Percentiles rank a stretch among this genome's conserved stretches.
Conservation (phyloP, 2,888 invertebrate genomes). For the Trisateles emortualis region DNA sequence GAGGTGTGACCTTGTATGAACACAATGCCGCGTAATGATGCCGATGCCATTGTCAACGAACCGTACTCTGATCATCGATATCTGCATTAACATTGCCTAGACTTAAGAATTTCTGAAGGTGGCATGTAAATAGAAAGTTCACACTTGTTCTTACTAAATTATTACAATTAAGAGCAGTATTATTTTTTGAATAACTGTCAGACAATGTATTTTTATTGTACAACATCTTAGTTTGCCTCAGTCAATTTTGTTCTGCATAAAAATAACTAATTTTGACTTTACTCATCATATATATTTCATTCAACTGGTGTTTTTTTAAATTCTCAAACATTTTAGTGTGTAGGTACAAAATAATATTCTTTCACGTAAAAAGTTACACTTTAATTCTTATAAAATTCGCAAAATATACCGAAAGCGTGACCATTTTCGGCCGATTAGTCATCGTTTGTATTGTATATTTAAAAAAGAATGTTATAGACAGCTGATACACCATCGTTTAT, state of each 20-base stretch:
- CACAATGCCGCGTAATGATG: conserved; percentile 62
- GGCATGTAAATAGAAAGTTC: conserved; percentile 4
- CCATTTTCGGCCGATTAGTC: neutral
- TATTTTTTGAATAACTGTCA: no score
- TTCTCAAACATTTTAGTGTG: no score
- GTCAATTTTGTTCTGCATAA: no score
- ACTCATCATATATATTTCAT: no score
- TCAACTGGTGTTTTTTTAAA: no score
- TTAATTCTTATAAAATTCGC: neutral
- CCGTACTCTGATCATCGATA: conserved; percentile 52
- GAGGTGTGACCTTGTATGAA: conserved; percentile 48
- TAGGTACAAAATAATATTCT: no score
- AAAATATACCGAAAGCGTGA: neutral
- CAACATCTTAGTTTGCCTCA: no score
- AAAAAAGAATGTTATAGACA: neutral
- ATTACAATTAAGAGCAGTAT: no score
- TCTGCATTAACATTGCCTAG: conserved; percentile 48
- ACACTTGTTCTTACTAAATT: no score
- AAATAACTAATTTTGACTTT: no score
- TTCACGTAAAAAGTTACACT: neutral
- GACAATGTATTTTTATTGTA: no score
- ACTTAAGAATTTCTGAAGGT: conserved; percentile 30
- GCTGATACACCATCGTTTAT: neutral
- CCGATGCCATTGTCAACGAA: conserved; percentile 55
- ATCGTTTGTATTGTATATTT: neutral